Evolutionary conservation across 2,797 vertebrate species (phyloP).

Genomic region (Pterois miles): DNA sequence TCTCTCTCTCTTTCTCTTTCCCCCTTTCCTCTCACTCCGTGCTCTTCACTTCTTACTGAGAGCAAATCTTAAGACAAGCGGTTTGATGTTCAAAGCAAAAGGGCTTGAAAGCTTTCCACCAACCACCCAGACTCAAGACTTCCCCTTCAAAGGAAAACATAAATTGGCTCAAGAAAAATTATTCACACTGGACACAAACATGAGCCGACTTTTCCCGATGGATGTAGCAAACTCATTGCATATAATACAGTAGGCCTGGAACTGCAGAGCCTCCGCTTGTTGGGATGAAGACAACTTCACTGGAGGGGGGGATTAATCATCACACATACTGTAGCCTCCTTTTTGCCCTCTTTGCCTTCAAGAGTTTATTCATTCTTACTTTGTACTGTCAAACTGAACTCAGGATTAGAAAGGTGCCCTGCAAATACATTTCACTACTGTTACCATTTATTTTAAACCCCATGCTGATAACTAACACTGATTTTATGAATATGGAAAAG

Average conservation of each 20-base stretch:
- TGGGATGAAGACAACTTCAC: slow-evolving; percentile 49
- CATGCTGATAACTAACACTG: neutral
- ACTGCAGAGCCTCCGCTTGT: slow-evolving; percentile 51
- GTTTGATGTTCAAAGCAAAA: slow-evolving; percentile 79
- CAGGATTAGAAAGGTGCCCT: slow-evolving; percentile 8
- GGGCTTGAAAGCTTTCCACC: slow-evolving; percentile 74
- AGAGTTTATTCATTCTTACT: slow-evolving; percentile 38
- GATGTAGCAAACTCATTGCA: slow-evolving; percentile 55
- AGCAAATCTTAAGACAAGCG: slow-evolving; percentile 76
- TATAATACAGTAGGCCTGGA: slow-evolving; percentile 51
- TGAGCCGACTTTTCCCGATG: slow-evolving; percentile 39
- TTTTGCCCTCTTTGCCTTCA: neutral
- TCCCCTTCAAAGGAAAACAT: slow-evolving; percentile 74
- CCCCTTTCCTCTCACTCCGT: slow-evolving; percentile 10
- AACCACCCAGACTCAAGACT: slow-evolving; percentile 68
- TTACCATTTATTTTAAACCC: neutral
- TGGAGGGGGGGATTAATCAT: slow-evolving; percentile 52
- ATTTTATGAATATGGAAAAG: neutral
- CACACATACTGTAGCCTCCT: neutral
- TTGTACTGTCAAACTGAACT: slow-evolving; percentile 50
- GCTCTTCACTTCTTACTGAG: slow-evolving; percentile 58
- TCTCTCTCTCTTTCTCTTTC: neutral
- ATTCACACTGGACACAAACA: slow-evolving; percentile 74
- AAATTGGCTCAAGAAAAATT: slow-evolving; percentile 74
- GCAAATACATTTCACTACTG: neutral